Conservation (phyloP, 37 sponge, comb jelly and placozoan species). For the Cliona cf. orientalis region DNA sequence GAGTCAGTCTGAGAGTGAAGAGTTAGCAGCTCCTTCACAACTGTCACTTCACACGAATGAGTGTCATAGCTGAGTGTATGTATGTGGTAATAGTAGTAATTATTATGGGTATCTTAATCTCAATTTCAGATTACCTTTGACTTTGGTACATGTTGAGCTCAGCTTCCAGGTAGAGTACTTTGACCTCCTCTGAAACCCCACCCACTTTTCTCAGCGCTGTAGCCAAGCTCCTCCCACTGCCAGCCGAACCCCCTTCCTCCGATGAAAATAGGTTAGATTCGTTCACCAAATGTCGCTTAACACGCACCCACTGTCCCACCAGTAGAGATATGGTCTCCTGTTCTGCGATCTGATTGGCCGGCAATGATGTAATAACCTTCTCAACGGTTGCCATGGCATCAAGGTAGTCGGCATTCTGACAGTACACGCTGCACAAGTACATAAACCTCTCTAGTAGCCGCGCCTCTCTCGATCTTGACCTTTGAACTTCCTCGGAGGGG, state of each 20-base stretch:
- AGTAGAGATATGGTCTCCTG: neutral
- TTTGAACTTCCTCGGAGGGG: too few species aligned
- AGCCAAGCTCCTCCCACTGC: neutral
- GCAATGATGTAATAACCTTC: neutral
- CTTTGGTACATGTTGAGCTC: neutral
- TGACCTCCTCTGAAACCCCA: neutral
- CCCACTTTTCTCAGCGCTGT: neutral
- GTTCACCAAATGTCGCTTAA: constrained; percentile 5
- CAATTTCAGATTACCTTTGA: neutral
- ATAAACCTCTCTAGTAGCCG: neutral
- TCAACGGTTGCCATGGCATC: constrained; percentile 34
- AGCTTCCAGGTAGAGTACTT: neutral
- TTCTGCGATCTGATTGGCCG: neutral
- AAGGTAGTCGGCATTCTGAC: neutral
- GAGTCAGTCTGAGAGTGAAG: neutral
- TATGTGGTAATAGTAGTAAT: too few species aligned
- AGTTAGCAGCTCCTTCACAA: neutral
- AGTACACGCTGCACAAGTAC: neutral
- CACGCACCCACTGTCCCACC: neutral
- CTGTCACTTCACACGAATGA: neutral
- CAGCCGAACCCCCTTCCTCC: neutral
- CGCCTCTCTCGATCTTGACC: too few species aligned
- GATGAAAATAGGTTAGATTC: neutral
- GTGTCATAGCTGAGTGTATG: neutral
- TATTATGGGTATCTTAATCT: too few species aligned